A percentile compares a stretch with the other conserved stretches of the same genome.
Conservation (phyloP, 1,140 invertebrate genomes). For the Saxidomus purpurata region DNA sequence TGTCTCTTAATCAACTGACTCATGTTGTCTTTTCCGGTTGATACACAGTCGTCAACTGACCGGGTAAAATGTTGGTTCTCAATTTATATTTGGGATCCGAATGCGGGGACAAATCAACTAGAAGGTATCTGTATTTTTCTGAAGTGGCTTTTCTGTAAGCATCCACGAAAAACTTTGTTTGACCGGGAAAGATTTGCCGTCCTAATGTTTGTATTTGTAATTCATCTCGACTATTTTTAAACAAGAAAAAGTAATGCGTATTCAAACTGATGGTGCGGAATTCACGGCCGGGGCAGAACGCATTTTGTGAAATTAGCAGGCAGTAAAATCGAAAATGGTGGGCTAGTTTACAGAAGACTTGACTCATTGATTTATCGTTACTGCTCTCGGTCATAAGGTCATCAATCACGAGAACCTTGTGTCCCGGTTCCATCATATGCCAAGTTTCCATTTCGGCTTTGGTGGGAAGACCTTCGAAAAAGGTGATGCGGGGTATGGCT, state of each 20-base stretch:
- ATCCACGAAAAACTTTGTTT: conserved; percentile 52
- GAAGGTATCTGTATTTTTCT: conserved; percentile 45
- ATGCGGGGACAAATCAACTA: conserved; percentile 44
- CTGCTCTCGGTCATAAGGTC: conserved; percentile 25
- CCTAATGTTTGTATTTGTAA: conserved; percentile 39
- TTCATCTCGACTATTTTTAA: conserved; percentile 49
- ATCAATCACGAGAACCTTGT: conserved; percentile 29
- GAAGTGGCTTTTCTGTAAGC: conserved; percentile 47
- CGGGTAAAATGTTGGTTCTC: conserved; percentile 45
- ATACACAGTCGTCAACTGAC: conserved; percentile 45
- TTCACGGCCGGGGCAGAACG: conserved; percentile 37
- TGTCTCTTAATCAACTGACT: conserved; percentile 16
- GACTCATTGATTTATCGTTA: background rate
- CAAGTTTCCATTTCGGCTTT: conserved; percentile 28
- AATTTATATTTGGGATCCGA: conserved; percentile 49
- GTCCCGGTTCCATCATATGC: conserved; percentile 34
- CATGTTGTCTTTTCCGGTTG: conserved; percentile 1
- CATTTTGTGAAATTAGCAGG: conserved; percentile 41
- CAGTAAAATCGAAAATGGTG: conserved; percentile 7
- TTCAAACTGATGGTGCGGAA: conserved; percentile 33
- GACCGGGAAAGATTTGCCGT: conserved; percentile 33
- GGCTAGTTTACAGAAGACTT: conserved; percentile 13
- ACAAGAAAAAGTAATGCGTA: conserved; percentile 44
- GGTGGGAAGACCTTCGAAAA: conserved; percentile 1
- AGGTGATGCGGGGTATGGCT: conserved; percentile 2